A percentile compares a stretch with the other conserved stretches of the same genome.
Evolutionary conservation across 2,113 vertebrate species (phyloP).

Genomic region (Tretioscincus oriximinensis): DNA sequence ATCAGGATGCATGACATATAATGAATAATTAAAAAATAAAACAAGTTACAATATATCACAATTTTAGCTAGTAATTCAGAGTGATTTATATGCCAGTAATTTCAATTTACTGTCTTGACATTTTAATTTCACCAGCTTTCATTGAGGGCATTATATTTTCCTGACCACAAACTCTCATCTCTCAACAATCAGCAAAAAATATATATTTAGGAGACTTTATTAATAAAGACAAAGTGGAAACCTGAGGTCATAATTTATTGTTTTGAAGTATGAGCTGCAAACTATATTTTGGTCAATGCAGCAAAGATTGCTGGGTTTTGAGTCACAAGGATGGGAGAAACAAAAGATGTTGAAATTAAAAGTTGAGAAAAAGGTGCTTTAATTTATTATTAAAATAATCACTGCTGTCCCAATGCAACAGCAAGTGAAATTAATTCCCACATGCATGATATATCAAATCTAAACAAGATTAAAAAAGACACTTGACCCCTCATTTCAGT

Average conservation of each 20-base stretch:
- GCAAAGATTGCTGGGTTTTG: constrained; percentile 25
- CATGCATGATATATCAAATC: neutral
- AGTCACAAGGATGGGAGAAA: neutral
- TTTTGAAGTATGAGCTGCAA: constrained; percentile 22
- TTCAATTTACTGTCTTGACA: constrained; percentile 59
- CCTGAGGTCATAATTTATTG: constrained; percentile 32
- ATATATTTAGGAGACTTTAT: constrained; percentile 22
- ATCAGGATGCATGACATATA: constrained; percentile 28
- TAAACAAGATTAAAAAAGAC: constrained; percentile 4
- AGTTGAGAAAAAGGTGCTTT: neutral
- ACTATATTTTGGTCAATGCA: constrained; percentile 12
- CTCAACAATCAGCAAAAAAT: constrained; percentile 42
- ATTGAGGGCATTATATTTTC: constrained; percentile 33
- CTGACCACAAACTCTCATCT: constrained; percentile 31
- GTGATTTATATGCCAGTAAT: constrained; percentile 44
- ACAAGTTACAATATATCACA: constrained; percentile 39
- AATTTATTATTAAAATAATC: neutral
- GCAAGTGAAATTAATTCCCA: neutral
- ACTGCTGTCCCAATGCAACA: neutral
- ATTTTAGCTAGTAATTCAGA: constrained; percentile 29
- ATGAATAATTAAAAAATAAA: constrained; percentile 56
- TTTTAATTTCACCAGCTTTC: constrained; percentile 61
- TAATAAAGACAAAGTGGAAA: constrained; percentile 47
- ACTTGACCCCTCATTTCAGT: neutral
- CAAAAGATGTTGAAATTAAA: neutral